These are phyloP conservation scores for Lepidostoma basale DNA, from an alignment of 1,140 invertebrate species.

Conservation along the genomic window DNA sequence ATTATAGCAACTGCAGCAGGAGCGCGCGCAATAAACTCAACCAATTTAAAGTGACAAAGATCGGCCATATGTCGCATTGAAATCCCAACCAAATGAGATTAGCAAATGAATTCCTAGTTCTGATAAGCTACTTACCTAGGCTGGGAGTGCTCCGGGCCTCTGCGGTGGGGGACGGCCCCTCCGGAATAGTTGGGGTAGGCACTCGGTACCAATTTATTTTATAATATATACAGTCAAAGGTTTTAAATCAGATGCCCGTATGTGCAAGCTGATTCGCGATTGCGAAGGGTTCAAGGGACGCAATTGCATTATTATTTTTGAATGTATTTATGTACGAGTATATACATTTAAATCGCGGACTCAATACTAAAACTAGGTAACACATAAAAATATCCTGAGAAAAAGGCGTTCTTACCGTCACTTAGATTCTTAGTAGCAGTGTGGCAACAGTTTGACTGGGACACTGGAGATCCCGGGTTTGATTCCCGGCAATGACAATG, in stretches of 20 bases:
- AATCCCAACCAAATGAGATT: slow-evolving; percentile 11
- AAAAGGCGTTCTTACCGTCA: too few species aligned
- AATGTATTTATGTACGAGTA: too few species aligned
- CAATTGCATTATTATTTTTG: neutral
- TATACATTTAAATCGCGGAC: neutral
- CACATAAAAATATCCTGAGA: neutral
- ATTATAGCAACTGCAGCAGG: too few species aligned
- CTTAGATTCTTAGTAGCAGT: too few species aligned
- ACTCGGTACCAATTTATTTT: slow-evolving; percentile 29
- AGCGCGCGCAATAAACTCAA: too few species aligned
- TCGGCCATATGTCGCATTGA: slow-evolving; percentile 10
- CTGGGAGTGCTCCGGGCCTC: neutral
- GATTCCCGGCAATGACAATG: too few species aligned
- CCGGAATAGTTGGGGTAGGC: neutral
- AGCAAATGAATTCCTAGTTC: slow-evolving; percentile 22
- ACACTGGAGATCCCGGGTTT: too few species aligned
- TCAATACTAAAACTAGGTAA: too few species aligned
- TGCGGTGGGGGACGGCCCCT: neutral
- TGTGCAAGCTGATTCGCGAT: too few species aligned
- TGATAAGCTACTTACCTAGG: slow-evolving; percentile 27
- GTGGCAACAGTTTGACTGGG: too few species aligned
- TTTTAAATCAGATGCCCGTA: slow-evolving; percentile 27
- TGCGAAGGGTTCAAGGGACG: too few species aligned
- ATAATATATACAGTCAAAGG: slow-evolving; percentile 29
- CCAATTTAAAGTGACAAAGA: too few species aligned